These are phyloP conservation scores for Falco biarmicus DNA, from an alignment of 2,797 vertebrate species.

Conservation along the genomic window DNA sequence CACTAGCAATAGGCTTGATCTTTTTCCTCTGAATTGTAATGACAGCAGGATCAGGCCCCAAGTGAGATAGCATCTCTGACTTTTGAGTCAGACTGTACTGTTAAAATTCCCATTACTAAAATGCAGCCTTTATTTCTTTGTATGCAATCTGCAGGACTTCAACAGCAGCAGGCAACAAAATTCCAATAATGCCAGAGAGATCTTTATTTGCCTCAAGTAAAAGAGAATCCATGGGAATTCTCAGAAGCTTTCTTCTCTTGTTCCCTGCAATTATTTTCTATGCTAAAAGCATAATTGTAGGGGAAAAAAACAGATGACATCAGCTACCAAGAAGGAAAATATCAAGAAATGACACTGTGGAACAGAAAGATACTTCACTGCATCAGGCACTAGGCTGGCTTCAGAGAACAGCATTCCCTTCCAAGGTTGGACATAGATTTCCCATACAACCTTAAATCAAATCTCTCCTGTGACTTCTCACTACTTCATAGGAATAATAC, in stretches of 20 bases:
- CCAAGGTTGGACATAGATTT: background rate
- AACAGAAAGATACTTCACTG: conserved; percentile 34
- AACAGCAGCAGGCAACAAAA: conserved; percentile 31
- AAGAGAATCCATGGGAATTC: conserved; percentile 54
- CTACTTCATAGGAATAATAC: background rate
- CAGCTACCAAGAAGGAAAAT: conserved; percentile 22
- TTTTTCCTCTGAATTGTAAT: background rate
- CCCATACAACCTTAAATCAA: background rate
- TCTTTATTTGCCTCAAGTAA: conserved; percentile 31
- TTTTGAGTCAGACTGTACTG: conserved; percentile 11
- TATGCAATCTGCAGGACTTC: background rate
- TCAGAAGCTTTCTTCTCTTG: conserved; percentile 35
- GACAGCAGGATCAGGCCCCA: conserved; percentile 8
- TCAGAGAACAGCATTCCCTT: background rate
- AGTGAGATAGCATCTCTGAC: conserved; percentile 60
- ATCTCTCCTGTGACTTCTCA: background rate
- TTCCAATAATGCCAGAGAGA: conserved; percentile 32
- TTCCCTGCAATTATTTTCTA: conserved; percentile 54
- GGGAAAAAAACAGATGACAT: conserved; percentile 21
- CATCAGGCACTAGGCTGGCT: background rate
- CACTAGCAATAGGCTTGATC: conserved; percentile 11
- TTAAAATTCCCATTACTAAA: conserved; percentile 30
- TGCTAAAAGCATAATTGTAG: conserved; percentile 21
- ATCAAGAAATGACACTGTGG: conserved; percentile 1
- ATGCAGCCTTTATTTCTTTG: conserved; percentile 48